These are phyloP conservation scores for Indicator indicator DNA, from an alignment of 2,113 vertebrate genomes.

Conservation along the genomic window DNA sequence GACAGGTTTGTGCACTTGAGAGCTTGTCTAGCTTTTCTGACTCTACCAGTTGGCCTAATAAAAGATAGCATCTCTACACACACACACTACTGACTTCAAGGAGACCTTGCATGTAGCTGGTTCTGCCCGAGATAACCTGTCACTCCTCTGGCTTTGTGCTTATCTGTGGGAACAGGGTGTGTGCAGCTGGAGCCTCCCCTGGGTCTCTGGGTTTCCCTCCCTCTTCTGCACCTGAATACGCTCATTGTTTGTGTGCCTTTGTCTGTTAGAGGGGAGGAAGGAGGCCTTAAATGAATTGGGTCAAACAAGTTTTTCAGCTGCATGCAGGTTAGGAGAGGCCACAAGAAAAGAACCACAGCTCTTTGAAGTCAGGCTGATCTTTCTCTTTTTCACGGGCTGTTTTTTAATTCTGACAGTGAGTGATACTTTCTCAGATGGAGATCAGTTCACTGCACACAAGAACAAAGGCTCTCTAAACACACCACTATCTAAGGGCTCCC, in stretches of 20 bases:
- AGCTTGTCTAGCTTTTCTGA: conserved; percentile 26
- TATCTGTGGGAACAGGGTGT: conserved; percentile 64
- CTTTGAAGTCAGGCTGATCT: conserved; percentile 68
- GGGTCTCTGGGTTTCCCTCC: conserved; percentile 32
- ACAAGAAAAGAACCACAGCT: conserved; percentile 74
- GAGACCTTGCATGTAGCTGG: background rate
- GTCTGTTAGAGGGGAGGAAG: conserved; percentile 36
- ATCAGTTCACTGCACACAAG: background rate
- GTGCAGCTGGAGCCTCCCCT: conserved; percentile 1
- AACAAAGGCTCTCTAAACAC: conserved; percentile 36
- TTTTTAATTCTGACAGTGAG: conserved; percentile 52
- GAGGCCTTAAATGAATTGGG: conserved; percentile 48
- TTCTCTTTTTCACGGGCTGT: conserved; percentile 30
- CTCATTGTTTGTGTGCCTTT: conserved; percentile 56
- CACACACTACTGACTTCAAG: conserved; percentile 29
- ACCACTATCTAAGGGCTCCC: background rate
- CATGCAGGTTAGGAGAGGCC: conserved; percentile 60
- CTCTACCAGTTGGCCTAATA: conserved; percentile 34
- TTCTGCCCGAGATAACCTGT: conserved; percentile 36
- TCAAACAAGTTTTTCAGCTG: conserved; percentile 63
- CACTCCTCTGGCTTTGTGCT: conserved; percentile 9
- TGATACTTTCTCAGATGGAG: conserved; percentile 45
- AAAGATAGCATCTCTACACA: conserved; percentile 24
- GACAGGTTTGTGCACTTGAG: background rate
- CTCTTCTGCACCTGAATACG: conserved; percentile 56